These are phyloP conservation scores for Trogon melanurus DNA, from an alignment of 2,113 vertebrate species.

Conservation along the genomic window DNA sequence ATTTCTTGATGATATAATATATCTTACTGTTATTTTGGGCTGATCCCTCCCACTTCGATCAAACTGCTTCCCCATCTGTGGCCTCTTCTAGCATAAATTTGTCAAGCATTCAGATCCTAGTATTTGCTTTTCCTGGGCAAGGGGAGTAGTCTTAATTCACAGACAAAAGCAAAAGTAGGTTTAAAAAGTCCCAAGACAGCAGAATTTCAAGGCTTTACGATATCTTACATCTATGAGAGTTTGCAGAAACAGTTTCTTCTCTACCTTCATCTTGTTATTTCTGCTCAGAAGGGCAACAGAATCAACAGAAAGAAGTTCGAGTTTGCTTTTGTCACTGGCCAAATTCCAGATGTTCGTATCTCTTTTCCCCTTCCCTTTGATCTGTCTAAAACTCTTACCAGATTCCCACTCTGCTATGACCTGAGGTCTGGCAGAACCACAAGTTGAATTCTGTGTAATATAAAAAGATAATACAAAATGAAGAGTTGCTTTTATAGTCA, in stretches of 20 bases:
- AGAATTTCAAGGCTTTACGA: slow-evolving; percentile 15
- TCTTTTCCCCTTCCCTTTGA: background rate
- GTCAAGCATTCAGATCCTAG: background rate
- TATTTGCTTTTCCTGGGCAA: background rate
- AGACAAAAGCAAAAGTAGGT: slow-evolving; percentile 37
- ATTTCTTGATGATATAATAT: slow-evolving; percentile 62
- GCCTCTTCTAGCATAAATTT: slow-evolving; percentile 48
- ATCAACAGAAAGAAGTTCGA: background rate
- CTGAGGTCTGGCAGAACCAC: background rate
- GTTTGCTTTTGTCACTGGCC: background rate
- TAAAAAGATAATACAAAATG: slow-evolving; percentile 1
- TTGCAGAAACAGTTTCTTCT: background rate
- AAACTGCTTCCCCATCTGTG: slow-evolving; percentile 29
- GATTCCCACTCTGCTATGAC: background rate
- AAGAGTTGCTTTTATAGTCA: background rate
- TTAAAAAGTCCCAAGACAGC: slow-evolving; percentile 16
- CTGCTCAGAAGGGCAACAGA: background rate
- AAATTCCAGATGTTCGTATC: background rate
- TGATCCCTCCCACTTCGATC: slow-evolving; percentile 45
- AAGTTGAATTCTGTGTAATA: background rate
- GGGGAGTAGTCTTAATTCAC: slow-evolving; percentile 25
- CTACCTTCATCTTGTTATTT: background rate
- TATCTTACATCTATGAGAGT: background rate
- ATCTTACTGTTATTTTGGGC: slow-evolving; percentile 46
- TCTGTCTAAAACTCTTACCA: background rate